Evolutionary conservation across 2,113 vertebrate genomes (phyloP).

Genomic region (Plecotus auritus): DNA sequence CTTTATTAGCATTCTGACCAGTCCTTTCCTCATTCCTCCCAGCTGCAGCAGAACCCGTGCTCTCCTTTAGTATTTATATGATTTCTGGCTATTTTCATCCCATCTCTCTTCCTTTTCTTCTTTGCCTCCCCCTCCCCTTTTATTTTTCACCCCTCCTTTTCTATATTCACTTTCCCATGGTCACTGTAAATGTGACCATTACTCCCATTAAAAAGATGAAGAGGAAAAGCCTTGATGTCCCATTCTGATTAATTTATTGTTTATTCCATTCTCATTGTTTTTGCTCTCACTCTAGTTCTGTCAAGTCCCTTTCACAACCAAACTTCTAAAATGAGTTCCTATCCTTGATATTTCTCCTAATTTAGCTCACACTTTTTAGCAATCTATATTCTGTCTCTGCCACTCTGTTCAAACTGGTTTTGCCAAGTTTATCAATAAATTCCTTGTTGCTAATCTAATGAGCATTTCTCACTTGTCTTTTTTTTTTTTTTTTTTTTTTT

Average conservation of each 20-base stretch:
- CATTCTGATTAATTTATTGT: not conserved
- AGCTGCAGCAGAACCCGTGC: not conserved
- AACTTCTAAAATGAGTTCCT: not conserved
- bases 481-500: too few relatives aligned
- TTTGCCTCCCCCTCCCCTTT: not conserved
- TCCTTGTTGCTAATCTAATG: not conserved
- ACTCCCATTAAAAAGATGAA: not conserved
- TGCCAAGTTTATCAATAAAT: not conserved
- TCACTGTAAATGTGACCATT: not conserved
- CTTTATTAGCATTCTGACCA: not conserved
- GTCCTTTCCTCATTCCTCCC: not conserved
- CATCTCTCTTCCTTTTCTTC: not conserved
- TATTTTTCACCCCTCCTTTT: conserved; percentile 1
- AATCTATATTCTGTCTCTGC: not conserved
- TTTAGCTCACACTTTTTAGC: not conserved
- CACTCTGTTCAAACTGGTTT: not conserved
- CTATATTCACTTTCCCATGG: not conserved
- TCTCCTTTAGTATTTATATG: not conserved
- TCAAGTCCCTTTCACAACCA: not conserved
- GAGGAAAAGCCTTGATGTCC: not conserved
- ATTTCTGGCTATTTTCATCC: not conserved
- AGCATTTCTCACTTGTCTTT: not conserved
- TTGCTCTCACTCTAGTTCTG: not conserved
- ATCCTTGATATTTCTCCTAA: not conserved
- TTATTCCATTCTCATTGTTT: conserved; percentile 12